These are phyloP conservation scores for Hipparchia sbordonii DNA, from an alignment of 2,888 invertebrate species.

Conservation along the genomic window DNA sequence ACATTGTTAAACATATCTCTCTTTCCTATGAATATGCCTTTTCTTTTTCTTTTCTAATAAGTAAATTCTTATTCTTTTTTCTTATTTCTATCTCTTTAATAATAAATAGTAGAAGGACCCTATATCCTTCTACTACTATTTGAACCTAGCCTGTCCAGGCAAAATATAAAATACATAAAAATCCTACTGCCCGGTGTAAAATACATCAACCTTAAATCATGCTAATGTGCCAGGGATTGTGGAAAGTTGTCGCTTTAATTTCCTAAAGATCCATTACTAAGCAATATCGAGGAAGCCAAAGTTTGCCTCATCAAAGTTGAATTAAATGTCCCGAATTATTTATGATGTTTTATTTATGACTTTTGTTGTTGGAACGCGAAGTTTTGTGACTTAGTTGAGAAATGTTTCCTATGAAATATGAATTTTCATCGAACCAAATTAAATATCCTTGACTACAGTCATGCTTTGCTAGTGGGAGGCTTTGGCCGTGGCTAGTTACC, in stretches of 20 bases:
- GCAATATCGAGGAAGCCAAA: constrained; percentile 22
- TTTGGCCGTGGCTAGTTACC: no score
- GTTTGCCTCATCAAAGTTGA: constrained; percentile 25
- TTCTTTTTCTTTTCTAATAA: no score
- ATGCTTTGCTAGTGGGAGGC: background rate
- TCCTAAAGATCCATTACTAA: constrained; percentile 20
- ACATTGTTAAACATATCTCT: background rate
- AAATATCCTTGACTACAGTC: background rate
- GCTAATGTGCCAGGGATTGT: constrained; percentile 13
- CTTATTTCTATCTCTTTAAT: no score
- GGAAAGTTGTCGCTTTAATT: constrained; percentile 18
- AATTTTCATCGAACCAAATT: background rate
- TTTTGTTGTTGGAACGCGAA: constrained; percentile 20
- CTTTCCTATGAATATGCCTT: background rate
- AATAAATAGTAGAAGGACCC: no score
- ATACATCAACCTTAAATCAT: background rate
- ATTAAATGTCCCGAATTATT: constrained; percentile 25
- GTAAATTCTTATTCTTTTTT: no score
- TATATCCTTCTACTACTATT: background rate
- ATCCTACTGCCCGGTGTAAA: background rate
- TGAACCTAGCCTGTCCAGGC: background rate
- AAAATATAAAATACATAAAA: no score
- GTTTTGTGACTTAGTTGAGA: constrained; percentile 14
- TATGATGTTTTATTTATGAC: constrained; percentile 23
- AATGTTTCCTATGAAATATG: constrained; percentile 14